Evolutionary conservation across 2,113 vertebrate genomes (phyloP).

Genomic region (Heliornis fulica): DNA sequence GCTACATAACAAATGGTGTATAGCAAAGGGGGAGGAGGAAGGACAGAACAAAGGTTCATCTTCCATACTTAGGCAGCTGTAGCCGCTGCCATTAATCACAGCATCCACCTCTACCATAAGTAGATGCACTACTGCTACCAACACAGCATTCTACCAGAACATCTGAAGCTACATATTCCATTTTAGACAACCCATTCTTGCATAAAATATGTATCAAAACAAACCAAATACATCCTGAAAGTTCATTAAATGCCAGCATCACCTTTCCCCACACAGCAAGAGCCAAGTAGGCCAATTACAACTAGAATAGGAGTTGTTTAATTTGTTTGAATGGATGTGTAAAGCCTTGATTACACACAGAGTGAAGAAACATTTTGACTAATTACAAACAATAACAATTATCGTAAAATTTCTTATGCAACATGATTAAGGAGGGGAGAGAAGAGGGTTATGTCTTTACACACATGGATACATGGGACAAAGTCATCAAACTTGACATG

Average conservation of each 20-base stretch:
- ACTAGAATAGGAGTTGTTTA: neutral
- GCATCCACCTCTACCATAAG: neutral
- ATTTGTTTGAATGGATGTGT: neutral
- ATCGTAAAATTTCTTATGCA: neutral
- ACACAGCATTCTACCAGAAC: neutral
- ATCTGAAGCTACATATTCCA: neutral
- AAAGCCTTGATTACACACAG: neutral
- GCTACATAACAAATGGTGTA: constrained; percentile 12
- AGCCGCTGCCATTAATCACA: constrained; percentile 22
- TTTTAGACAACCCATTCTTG: neutral
- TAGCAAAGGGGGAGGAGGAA: neutral
- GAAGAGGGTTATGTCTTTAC: no score
- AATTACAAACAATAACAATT: neutral
- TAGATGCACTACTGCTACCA: neutral
- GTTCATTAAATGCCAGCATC: neutral
- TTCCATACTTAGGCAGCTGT: neutral
- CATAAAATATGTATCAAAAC: neutral
- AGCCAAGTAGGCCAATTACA: constrained; percentile 1
- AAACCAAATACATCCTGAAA: neutral
- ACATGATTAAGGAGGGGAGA: neutral
- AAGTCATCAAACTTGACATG: neutral
- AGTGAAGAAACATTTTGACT: neutral
- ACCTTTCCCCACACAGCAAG: neutral
- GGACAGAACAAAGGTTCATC: constrained; percentile 37
- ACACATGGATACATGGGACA: no score